A percentile compares a stretch with the other conserved stretches of the same genome.
Evolutionary conservation across 2,888 invertebrate species (phyloP).

Genomic region (Microchrysa polita): DNA sequence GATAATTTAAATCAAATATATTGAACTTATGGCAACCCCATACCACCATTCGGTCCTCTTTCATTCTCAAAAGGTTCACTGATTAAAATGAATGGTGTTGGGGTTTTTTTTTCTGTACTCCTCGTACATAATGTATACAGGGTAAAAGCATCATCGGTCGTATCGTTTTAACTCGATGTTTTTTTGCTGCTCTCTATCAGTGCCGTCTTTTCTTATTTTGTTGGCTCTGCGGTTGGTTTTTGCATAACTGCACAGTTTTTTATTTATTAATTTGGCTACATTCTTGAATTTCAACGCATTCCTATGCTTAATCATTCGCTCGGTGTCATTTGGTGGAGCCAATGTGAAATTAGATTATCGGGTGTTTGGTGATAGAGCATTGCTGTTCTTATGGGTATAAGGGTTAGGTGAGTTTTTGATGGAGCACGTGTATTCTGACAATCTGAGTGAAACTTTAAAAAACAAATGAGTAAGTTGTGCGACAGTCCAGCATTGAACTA

Average conservation of each 20-base stretch:
- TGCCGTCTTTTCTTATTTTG: background rate
- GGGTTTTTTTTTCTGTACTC: no score
- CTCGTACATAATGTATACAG: no score
- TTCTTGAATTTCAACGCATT: conserved; percentile 23
- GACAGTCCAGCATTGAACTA: no score
- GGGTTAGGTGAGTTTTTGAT: background rate
- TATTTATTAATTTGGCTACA: conserved; percentile 41
- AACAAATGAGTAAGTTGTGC: no score
- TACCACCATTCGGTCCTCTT: no score
- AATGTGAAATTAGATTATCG: conserved; percentile 4
- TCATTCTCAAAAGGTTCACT: background rate
- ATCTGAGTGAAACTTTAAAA: background rate
- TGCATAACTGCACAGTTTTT: background rate
- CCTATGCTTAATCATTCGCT: conserved; percentile 31
- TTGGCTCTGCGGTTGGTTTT: background rate
- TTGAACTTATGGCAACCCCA: no score
- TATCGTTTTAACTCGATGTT: no score
- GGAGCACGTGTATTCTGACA: background rate
- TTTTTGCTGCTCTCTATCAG: background rate
- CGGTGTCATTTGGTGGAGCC: conserved; percentile 19
- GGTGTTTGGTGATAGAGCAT: background rate
- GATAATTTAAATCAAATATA: no score
- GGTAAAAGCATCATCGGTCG: no score
- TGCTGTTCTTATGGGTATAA: background rate
- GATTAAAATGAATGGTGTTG: conserved; percentile 21